Percentiles rank a stretch among this genome's conserved stretches.
Conservation (phyloP, 2,113 vertebrate genomes). For the Cygnus buccinator region DNA sequence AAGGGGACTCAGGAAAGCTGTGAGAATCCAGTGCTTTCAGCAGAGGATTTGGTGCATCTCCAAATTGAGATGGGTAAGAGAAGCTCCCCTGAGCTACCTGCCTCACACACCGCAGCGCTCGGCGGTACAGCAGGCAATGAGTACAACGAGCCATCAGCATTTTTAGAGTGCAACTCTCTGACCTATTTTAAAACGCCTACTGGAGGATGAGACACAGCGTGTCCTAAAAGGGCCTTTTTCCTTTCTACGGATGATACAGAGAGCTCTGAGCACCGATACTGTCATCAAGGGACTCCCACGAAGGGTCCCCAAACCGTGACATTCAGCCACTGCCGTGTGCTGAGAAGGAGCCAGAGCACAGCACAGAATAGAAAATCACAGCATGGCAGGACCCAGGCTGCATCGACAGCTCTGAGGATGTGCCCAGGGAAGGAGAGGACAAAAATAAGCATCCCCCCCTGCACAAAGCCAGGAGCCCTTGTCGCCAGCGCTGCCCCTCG, state of each 20-base stretch:
- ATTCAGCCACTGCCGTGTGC: accelerated
- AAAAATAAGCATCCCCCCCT: neutral
- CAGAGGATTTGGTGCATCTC: neutral
- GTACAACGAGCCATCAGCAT: neutral
- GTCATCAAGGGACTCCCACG: neutral
- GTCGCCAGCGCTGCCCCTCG: neutral
- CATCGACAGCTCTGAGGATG: neutral
- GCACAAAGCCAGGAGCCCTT: neutral
- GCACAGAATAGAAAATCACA: too few relatives aligned
- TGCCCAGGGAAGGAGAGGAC: neutral
- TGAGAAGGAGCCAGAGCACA: neutral
- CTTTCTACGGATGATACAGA: neutral
- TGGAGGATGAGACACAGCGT: neutral
- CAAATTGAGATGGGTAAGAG: neutral
- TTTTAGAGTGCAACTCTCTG: neutral
- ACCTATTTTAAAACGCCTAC: neutral
- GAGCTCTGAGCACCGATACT: neutral
- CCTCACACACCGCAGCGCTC: accelerated
- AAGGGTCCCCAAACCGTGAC: neutral
- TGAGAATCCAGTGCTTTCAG: accelerated
- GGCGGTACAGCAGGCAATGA: neutral
- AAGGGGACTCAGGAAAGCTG: neutral
- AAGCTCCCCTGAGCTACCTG: neutral
- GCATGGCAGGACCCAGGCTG: neutral
- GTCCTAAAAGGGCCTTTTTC: neutral